phyloP scores from a whole-genome alignment of 2,797 vertebrate genomes.

The Melanogrammus aeglefinus region DNA sequence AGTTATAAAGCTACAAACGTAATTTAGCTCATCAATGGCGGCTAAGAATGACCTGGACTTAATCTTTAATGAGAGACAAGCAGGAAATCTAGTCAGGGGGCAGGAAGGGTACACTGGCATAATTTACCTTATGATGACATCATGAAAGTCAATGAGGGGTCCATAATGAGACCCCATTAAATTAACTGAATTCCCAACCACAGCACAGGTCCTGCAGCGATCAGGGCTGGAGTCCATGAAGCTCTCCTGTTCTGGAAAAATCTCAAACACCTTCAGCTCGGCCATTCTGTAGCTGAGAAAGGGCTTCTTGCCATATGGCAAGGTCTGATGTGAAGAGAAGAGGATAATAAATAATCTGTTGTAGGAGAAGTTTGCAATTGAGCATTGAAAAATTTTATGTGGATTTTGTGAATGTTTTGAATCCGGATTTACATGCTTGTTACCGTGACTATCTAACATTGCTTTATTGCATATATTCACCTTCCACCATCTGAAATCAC shows the following conservation, averaged over 20 bases:
- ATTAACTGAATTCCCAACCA: slow-evolving; percentile 56
- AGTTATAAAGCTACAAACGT: too few relatives aligned
- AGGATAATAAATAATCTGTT: neutral
- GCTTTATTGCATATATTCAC: neutral
- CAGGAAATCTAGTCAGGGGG: too few relatives aligned
- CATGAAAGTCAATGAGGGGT: slow-evolving; percentile 27
- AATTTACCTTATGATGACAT: neutral
- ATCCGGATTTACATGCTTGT: neutral
- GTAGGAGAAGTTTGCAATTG: too few relatives aligned
- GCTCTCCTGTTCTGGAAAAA: neutral
- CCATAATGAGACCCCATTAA: slow-evolving; percentile 39
- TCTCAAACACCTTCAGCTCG: neutral
- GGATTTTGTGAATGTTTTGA: neutral
- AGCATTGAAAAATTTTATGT: neutral
- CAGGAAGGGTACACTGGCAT: neutral
- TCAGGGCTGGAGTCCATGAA: neutral
- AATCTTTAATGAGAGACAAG: neutral
- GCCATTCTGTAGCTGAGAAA: neutral
- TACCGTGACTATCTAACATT: neutral
- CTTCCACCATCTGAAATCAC: neutral
- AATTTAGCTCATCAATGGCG: too few relatives aligned
- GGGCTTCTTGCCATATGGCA: neutral
- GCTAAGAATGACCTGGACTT: neutral
- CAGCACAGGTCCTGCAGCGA: slow-evolving; percentile 42
- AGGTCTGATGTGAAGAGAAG: neutral